These are phyloP conservation scores for Phthorimaea operculella DNA, from an alignment of 1,140 invertebrate species.

Conservation along the genomic window DNA sequence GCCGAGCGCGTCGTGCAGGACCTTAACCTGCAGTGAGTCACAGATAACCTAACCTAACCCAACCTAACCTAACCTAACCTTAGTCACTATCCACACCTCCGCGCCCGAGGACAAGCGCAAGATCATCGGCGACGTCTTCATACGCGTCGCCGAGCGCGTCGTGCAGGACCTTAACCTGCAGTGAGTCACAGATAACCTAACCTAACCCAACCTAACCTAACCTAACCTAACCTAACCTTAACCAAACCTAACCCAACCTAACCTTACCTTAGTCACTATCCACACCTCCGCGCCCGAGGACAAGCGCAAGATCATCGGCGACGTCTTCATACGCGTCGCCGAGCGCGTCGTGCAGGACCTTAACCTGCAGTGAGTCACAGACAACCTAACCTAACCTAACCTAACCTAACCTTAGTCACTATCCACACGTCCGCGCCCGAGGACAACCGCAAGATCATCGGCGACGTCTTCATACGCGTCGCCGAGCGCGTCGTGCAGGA, in stretches of 20 bases:
- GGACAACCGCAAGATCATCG: slow-evolving; percentile 98
- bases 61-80: too few relatives aligned
- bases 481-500: slow-evolving; percentile 86
- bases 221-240: too few relatives aligned
- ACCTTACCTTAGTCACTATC: too few relatives aligned
- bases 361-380: slow-evolving; percentile 76
- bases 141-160: slow-evolving; percentile 87
- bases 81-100: slow-evolving; percentile 79
- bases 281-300: slow-evolving; percentile 92
- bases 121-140: slow-evolving; percentile 99
- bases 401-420: too few relatives aligned
- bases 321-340: slow-evolving; percentile 94
- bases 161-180: slow-evolving; percentile 84
- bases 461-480: slow-evolving; percentile 96
- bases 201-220: too few relatives aligned
- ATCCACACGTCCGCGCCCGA: slow-evolving; percentile 89
- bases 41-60: too few relatives aligned
- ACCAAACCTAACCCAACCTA: too few relatives aligned
- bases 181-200: too few relatives aligned
- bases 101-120: slow-evolving; percentile 97
- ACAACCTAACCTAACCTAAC: too few relatives aligned
- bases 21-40: slow-evolving; percentile 77
- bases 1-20: slow-evolving; percentile 86
- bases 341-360: slow-evolving; percentile 85
- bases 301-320: slow-evolving; percentile 98